Conservation (phyloP, 2,888 invertebrate genomes). For the Nipponacmea schrenckii region DNA sequence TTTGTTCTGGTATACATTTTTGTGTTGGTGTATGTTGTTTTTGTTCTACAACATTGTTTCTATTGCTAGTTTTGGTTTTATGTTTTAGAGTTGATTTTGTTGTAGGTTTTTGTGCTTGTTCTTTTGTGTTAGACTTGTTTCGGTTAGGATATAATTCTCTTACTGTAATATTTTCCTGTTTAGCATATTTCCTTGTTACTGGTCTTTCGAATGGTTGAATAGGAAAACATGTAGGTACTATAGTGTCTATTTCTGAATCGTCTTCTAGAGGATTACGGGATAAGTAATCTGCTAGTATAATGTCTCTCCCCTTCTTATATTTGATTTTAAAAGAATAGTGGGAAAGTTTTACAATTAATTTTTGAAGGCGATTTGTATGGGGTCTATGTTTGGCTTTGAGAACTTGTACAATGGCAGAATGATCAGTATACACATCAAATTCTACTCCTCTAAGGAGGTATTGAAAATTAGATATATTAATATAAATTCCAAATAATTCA, state of each 20-base stretch:
- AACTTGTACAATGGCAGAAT: background rate
- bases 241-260: background rate
- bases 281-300: background rate
- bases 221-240: background rate
- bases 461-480: background rate
- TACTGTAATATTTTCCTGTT: background rate
- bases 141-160: background rate
- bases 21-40: background rate
- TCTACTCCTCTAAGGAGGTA: background rate
- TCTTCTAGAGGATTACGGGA: background rate
- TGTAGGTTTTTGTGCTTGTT: background rate
- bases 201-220: background rate
- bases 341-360: background rate
- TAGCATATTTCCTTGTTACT: background rate
- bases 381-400: background rate
- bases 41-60: no score
- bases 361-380: constrained; percentile 1
- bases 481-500: background rate
- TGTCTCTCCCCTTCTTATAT: background rate
- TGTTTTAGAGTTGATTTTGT: no score
- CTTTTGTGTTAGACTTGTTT: background rate
- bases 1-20: background rate
- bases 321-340: background rate
- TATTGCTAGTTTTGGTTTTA: background rate
- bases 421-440: background rate